Percentiles rank a stretch among this genome's conserved stretches.
phyloP scores from a whole-genome alignment of 2,113 vertebrate genomes.

The Cyphomyrus plagiostoma region DNA sequence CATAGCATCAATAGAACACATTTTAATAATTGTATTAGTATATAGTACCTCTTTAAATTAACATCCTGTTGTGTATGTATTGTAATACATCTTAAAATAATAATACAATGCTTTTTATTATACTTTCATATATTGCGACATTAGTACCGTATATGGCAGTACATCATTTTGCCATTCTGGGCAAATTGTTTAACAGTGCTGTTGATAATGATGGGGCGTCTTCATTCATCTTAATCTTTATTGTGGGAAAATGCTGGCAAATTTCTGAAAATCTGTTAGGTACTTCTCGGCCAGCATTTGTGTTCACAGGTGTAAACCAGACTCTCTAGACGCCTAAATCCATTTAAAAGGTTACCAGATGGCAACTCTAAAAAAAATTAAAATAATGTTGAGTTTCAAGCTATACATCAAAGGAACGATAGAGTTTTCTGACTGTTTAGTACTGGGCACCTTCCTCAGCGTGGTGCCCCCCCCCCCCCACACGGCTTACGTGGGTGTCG shows the following conservation, averaged over 20 bases:
- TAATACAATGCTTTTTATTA: background rate
- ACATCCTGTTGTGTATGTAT: background rate
- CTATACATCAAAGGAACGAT: background rate
- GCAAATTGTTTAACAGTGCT: background rate
- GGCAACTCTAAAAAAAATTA: background rate
- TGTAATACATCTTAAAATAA: background rate
- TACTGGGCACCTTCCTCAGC: background rate
- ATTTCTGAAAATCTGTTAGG: background rate
- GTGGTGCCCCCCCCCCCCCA: background rate
- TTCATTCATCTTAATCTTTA: background rate
- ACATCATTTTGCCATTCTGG: background rate
- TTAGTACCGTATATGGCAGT: background rate
- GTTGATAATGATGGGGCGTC: background rate
- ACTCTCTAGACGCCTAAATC: background rate
- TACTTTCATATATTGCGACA: background rate
- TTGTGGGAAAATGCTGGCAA: background rate
- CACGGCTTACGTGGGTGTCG: background rate
- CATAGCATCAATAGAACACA: background rate
- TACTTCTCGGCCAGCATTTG: background rate
- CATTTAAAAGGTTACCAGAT: constrained; percentile 5
- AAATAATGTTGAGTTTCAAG: background rate
- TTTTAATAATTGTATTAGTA: background rate
- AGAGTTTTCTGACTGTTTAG: background rate
- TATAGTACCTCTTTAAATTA: background rate
- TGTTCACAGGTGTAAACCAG: background rate